phyloP scores from a whole-genome alignment of 2,888 invertebrate species.

The Eubasilissa splendida region DNA sequence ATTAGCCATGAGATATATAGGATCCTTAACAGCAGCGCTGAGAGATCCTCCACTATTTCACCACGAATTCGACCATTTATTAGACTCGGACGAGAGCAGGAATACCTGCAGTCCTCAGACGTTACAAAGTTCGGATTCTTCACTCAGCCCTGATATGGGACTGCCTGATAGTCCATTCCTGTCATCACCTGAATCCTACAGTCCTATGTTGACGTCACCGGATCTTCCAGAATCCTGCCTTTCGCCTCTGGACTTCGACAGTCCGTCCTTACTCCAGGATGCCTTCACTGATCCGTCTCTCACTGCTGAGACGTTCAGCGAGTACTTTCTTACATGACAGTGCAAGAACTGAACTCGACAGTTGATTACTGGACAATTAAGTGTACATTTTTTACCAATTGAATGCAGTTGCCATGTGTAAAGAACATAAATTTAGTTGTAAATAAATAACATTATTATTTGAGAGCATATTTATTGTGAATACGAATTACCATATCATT shows the following conservation, averaged over 20 bases:
- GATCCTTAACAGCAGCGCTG: slow-evolving; percentile 80
- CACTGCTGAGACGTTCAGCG: slow-evolving; percentile 55
- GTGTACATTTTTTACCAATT: slow-evolving; percentile 55
- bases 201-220: slow-evolving; percentile 55
- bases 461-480: slow-evolving; percentile 3
- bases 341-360: slow-evolving; percentile 1
- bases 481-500: too few relatives aligned
- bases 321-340: slow-evolving; percentile 56
- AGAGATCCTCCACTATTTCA: slow-evolving; percentile 63
- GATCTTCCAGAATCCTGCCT: slow-evolving; percentile 56
- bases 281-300: slow-evolving; percentile 54
- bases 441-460: not conserved
- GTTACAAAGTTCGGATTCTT: slow-evolving; percentile 50
- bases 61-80: slow-evolving; percentile 46
- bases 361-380: slow-evolving; percentile 9
- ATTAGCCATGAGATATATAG: slow-evolving; percentile 90
- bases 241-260: slow-evolving; percentile 56
- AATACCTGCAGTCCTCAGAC: slow-evolving; percentile 56
- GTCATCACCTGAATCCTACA: slow-evolving; percentile 56
- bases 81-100: slow-evolving; percentile 57
- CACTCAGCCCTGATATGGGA: slow-evolving; percentile 54
- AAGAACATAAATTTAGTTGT: slow-evolving; percentile 23
- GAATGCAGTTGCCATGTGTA: slow-evolving; percentile 56
- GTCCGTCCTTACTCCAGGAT: slow-evolving; percentile 56
- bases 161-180: slow-evolving; percentile 56